These are phyloP conservation scores for Ferdinandea cuprea DNA, from an alignment of 2,888 invertebrate species.

Conservation along the genomic window DNA sequence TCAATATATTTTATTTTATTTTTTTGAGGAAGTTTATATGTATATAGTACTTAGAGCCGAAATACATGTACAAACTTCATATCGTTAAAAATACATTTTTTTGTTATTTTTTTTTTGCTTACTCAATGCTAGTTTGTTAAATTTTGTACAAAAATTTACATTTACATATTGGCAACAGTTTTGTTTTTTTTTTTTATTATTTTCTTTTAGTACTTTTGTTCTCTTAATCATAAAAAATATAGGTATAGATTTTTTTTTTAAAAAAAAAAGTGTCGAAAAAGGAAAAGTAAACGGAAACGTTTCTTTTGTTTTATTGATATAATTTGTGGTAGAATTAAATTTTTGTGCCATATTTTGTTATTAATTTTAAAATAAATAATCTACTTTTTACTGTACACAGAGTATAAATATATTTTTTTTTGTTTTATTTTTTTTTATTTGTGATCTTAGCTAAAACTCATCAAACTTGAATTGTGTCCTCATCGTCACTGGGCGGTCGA, in stretches of 20 bases:
- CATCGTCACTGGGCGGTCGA: constrained; percentile 82
- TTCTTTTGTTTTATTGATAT: background rate
- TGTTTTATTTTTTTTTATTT: constrained; percentile 25
- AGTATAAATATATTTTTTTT: constrained; percentile 46
- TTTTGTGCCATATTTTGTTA: constrained; percentile 59
- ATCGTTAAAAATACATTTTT: constrained; percentile 60
- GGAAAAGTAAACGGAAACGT: background rate
- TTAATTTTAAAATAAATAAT: constrained; percentile 62
- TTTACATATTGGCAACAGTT: constrained; percentile 73
- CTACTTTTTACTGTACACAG: constrained; percentile 67
- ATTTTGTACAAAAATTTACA: constrained; percentile 75
- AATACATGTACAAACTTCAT: constrained; percentile 50
- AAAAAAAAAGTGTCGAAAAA: constrained; percentile 61
- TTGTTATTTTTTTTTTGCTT: constrained; percentile 34
- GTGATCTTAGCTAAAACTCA: too few species aligned
- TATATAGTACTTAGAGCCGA: constrained; percentile 53
- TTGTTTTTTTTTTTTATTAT: constrained; percentile 30
- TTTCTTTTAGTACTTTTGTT: constrained; percentile 19
- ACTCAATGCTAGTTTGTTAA: constrained; percentile 60
- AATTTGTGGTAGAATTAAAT: constrained; percentile 25
- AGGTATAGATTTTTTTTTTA: constrained; percentile 35
- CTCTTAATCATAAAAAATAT: constrained; percentile 56
- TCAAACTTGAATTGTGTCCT: constrained; percentile 83
- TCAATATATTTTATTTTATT: constrained; percentile 30
- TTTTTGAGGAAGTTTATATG: constrained; percentile 38